These are phyloP conservation scores for Amaurobius ferox DNA, from an alignment of 2,888 invertebrate genomes.

Conservation along the genomic window DNA sequence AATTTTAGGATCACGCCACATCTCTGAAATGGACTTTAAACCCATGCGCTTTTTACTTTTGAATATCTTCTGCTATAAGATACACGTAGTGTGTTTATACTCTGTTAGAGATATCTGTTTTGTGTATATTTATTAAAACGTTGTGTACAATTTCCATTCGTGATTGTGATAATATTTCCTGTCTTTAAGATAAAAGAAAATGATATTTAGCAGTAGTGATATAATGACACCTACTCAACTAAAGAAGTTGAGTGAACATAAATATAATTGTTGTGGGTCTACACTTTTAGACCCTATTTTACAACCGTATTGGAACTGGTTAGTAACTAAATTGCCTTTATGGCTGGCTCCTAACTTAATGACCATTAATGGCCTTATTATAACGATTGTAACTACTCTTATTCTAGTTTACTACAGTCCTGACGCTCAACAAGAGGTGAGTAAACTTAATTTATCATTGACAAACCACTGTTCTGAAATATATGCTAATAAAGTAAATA, in stretches of 20 bases:
- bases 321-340: constrained; percentile 90
- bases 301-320: constrained; percentile 98
- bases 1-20: constrained; percentile 1
- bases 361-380: constrained; percentile 92
- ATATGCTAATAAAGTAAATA: no score
- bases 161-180: no score
- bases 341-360: constrained; percentile 99
- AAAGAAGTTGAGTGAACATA: constrained; percentile 94
- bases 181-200: neutral
- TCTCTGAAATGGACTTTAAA: neutral
- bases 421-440: constrained; percentile 87
- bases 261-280: constrained; percentile 92
- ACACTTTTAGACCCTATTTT: constrained; percentile 91
- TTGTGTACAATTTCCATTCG: neutral
- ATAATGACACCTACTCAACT: constrained; percentile 83
- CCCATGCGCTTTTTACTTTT: neutral
- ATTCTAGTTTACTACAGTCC: constrained; percentile 95
- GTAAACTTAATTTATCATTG: constrained; percentile 71
- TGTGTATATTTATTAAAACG: neutral
- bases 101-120: neutral
- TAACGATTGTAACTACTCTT: constrained; percentile 94
- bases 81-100: neutral
- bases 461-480: no score
- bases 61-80: neutral
- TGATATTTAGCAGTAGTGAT: constrained; percentile 72